These are phyloP conservation scores for Seriola dumerili DNA, from an alignment of 2,113 vertebrate genomes.

Conservation along the genomic window DNA sequence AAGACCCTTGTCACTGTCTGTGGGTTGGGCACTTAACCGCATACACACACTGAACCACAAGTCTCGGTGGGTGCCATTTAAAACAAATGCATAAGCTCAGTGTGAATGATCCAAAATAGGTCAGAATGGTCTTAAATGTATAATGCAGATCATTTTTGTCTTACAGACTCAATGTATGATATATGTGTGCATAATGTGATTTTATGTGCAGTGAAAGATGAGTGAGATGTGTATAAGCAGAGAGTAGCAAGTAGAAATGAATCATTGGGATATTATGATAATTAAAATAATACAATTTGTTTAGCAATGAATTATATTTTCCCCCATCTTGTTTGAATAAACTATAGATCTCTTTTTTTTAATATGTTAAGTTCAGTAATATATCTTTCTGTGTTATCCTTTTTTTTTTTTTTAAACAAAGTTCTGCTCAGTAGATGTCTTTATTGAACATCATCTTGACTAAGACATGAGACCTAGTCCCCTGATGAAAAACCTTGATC, in stretches of 20 bases:
- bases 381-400: neutral
- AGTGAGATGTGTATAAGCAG: neutral
- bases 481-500: conserved; percentile 4
- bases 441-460: neutral
- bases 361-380: neutral
- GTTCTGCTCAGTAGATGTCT: no score
- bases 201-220: neutral
- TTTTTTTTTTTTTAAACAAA: no score
- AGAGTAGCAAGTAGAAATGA: neutral
- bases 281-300: no score
- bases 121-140: neutral
- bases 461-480: neutral
- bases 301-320: neutral
- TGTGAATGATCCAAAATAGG: neutral
- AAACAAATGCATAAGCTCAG: conserved; percentile 34
- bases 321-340: no score
- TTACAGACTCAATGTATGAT: neutral
- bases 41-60: conserved; percentile 7
- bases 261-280: neutral
- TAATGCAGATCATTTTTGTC: neutral
- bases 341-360: no score
- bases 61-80: conserved; percentile 27
- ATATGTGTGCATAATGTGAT: neutral
- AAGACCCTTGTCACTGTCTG: conserved; percentile 47
- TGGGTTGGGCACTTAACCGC: conserved; percentile 36